These are phyloP conservation scores for Drosophila demipolita DNA, from an alignment of 2,888 invertebrate genomes.

Conservation along the genomic window DNA sequence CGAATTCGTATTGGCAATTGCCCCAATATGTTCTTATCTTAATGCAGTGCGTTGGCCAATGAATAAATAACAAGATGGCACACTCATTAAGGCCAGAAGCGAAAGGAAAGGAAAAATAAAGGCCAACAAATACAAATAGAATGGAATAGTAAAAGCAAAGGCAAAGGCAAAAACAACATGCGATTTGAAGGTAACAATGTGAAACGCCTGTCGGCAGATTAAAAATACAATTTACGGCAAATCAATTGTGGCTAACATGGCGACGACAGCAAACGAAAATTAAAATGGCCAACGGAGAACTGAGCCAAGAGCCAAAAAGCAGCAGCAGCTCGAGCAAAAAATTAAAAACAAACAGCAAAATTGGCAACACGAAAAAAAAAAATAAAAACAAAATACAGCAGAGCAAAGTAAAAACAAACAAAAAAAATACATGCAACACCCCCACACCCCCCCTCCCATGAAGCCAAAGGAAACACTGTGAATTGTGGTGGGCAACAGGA, in stretches of 20 bases:
- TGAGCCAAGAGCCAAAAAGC: background rate
- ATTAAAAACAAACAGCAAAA: conserved; percentile 69
- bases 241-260: conserved; percentile 78
- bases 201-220: conserved; percentile 70
- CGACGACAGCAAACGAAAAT: conserved; percentile 68
- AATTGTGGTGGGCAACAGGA: conserved; percentile 43
- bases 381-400: background rate
- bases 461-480: conserved; percentile 38
- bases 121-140: conserved; percentile 13
- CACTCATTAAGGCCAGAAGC: conserved; percentile 51
- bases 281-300: conserved; percentile 50
- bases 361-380: conserved; percentile 29
- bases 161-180: conserved; percentile 9
- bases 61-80: conserved; percentile 68
- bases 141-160: background rate
- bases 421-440: background rate
- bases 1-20: conserved; percentile 6
- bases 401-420: background rate
- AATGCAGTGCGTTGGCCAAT: conserved; percentile 29
- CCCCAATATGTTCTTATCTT: background rate
- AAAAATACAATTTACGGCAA: conserved; percentile 81
- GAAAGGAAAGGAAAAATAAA: conserved; percentile 5
- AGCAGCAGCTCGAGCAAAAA: conserved; percentile 64
- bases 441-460: background rate
- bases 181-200: conserved; percentile 33